Base-by-base conservation (phyloP, 2,888 invertebrate species). In the Orthosia gracilis region DNA sequence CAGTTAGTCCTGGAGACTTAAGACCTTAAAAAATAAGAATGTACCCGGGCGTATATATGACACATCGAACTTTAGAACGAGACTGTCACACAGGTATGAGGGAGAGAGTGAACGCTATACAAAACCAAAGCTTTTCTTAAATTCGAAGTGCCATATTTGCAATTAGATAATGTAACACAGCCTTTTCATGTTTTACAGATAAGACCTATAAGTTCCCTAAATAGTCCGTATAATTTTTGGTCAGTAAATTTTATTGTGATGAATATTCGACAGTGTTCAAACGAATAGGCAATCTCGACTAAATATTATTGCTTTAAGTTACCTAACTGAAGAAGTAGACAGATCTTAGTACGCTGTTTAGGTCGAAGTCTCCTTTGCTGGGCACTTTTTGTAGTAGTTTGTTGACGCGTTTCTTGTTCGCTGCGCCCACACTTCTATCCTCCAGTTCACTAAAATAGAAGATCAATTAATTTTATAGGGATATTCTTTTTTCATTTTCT, bases 281-380 rank as follows among this genome's bases (percentile, higher is more conserved):
- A 54, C 5, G 3, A 4, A 62, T 12, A 17, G 23, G 23, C 31
- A 49, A 49, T 63, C 18, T 57, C n/a, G 40, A 72, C 52, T 59
- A 54, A 64, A 58, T 13, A 3, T 17, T 1, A 18, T 50, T 4
- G 0, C 15, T 11, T 64, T 9, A 26, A 5, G 26, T 61, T 7
- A 5, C 66, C 76, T 94, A 99, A 96, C 98, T 98, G 94, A 99
- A 99, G 94, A 99, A 99, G 92, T 99, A 99, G 18, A 97, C 96
- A 0, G 99, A 99, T 47, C 97, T 92, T 58, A 98, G 94, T 40
- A 99, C 98, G 86, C 97, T 97, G 0, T 97, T 95, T 59, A 99
- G 96, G 89, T 99, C 97, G 89, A 99, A 98, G 85, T 97, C 94
- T 1, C 99, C 99, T 89, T 97, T 98, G 69, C 95, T 90, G 1